A percentile compares a stretch with the other conserved stretches of the same genome.
Evolutionary conservation across 2,113 vertebrate genomes (phyloP).

Genomic region (Tragulus kanchil): DNA sequence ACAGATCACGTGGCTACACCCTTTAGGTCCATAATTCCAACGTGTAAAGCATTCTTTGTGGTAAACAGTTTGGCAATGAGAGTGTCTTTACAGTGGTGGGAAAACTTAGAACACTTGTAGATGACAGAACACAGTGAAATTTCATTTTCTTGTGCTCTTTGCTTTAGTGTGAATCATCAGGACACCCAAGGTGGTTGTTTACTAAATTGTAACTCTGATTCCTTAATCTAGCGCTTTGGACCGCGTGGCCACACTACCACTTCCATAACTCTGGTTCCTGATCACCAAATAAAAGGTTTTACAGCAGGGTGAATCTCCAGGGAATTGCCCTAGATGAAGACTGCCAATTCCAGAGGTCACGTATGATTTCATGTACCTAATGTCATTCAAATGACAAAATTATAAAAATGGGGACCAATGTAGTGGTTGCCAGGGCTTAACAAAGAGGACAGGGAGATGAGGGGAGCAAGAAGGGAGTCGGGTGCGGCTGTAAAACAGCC

Average conservation of each 20-base stretch:
- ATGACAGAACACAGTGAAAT: not conserved
- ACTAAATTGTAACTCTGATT: not conserved
- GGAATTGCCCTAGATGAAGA: not conserved
- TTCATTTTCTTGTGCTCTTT: not conserved
- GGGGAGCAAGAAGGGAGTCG: not conserved
- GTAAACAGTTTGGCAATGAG: not conserved
- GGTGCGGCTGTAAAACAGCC: not conserved
- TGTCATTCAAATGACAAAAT: not conserved
- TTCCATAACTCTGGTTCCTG: not conserved
- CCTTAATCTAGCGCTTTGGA: not conserved
- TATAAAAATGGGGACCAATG: not conserved
- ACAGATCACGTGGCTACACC: not conserved
- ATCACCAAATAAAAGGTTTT: not conserved
- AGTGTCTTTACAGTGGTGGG: not conserved
- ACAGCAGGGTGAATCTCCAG: not conserved
- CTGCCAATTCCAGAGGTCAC: not conserved
- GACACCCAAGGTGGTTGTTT: not conserved
- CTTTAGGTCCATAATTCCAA: not conserved
- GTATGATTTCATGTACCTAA: not conserved
- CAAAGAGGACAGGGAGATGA: not conserved
- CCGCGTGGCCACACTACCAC: no score
- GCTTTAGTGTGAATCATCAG: not conserved
- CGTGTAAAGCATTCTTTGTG: not conserved
- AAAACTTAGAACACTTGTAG: not conserved
- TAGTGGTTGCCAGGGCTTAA: not conserved